Conservation (phyloP, 1,140 invertebrate genomes). For the Vanessa atalanta region DNA sequence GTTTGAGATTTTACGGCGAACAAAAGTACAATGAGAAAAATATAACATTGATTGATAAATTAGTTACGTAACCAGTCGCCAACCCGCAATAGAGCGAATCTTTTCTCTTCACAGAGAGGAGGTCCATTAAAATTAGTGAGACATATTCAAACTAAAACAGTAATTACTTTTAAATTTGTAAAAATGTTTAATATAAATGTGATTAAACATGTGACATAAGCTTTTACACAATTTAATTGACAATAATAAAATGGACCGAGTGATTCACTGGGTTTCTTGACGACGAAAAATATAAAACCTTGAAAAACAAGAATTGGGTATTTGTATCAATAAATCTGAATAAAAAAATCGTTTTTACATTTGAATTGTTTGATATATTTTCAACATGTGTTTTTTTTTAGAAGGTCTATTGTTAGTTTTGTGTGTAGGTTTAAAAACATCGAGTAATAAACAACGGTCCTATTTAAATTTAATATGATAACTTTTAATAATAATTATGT, state of each 20-base stretch:
- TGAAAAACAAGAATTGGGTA: conserved; percentile 8
- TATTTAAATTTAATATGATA: too few species aligned
- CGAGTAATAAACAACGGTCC: too few species aligned
- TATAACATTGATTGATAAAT: too few species aligned
- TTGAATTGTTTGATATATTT: not conserved
- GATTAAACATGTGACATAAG: not conserved
- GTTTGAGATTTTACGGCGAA: too few species aligned
- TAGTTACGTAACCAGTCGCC: too few species aligned
- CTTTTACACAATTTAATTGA: conserved; percentile 22
- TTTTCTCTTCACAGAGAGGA: too few species aligned
- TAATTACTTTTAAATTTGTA: conserved; percentile 3
- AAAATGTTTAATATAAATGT: not conserved
- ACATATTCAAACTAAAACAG: not conserved
- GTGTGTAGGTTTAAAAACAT: too few species aligned
- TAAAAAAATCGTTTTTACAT: not conserved
- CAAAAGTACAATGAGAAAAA: too few species aligned
- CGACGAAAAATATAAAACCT: not conserved
- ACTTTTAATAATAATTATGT: too few species aligned
- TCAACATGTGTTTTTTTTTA: not conserved
- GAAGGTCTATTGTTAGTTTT: too few species aligned
- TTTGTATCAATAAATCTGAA: not conserved
- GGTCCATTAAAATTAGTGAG: too few species aligned
- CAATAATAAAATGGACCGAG: conserved; percentile 26
- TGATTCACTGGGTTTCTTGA: conserved; percentile 31
- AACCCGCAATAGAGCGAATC: too few species aligned